Conservation (phyloP, 2,888 invertebrate genomes). For the Coelopa pilipes region DNA sequence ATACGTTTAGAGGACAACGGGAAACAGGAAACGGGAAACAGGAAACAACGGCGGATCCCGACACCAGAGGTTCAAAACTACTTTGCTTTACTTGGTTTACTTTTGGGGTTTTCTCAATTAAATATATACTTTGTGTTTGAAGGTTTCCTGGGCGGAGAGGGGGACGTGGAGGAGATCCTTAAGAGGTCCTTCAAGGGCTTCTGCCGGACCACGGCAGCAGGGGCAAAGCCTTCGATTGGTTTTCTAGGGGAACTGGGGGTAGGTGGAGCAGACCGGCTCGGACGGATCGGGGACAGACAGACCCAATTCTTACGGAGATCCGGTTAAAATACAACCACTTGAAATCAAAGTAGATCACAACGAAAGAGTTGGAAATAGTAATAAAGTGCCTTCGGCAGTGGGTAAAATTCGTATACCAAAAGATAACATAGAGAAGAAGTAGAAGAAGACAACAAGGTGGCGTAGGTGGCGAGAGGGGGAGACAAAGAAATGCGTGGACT, state of each 20-base stretch:
- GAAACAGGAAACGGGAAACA: neutral
- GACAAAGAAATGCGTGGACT: constrained; percentile 51
- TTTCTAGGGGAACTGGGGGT: no score
- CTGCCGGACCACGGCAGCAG: no score
- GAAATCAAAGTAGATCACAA: neutral
- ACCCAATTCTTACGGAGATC: no score
- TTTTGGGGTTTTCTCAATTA: neutral
- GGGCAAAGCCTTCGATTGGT: no score
- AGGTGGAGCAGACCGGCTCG: no score
- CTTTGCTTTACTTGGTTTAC: neutral
- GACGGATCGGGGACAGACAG: no score
- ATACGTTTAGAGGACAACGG: neutral
- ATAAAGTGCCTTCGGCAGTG: constrained; percentile 1
- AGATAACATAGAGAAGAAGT: neutral
- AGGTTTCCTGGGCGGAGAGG: neutral
- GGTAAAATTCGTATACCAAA: neutral
- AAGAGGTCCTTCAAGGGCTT: neutral
- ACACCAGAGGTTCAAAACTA: constrained; percentile 17
- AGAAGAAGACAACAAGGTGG: neutral
- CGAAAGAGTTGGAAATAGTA: neutral
- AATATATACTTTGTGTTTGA: constrained; percentile 33
- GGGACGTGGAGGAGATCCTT: neutral
- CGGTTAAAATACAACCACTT: no score
- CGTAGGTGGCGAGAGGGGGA: neutral
- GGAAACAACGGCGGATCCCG: neutral